Percentiles rank a stretch among this genome's conserved stretches.
Conservation (phyloP, 2,888 invertebrate species). For the Branchipolynoe longqiensis region DNA sequence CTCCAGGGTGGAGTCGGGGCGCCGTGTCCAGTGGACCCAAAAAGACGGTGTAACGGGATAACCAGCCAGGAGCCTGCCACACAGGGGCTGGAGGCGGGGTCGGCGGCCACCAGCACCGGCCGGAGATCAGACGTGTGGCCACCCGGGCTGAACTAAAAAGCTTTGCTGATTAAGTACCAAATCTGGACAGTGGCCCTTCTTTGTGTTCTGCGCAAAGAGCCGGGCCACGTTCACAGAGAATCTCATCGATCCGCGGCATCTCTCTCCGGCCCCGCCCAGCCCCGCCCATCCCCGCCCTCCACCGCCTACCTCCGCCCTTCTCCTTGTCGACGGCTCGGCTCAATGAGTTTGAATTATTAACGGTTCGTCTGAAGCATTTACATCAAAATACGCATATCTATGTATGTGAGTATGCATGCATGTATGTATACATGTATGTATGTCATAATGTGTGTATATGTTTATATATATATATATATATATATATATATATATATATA, state of each 20-base stretch:
- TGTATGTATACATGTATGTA: too few relatives aligned
- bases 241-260: conserved; percentile 19
- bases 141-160: conserved; percentile 54
- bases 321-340: conserved; percentile 17
- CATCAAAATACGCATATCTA: too few relatives aligned
- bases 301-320: neutral
- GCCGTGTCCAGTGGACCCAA: conserved; percentile 49
- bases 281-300: too few relatives aligned
- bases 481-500: too few relatives aligned
- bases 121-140: conserved; percentile 49
- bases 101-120: neutral
- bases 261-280: too few relatives aligned
- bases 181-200: conserved; percentile 57
- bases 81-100: conserved; percentile 4
- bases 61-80: conserved; percentile 33
- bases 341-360: too few relatives aligned
- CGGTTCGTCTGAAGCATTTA: too few relatives aligned
- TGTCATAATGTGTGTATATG: too few relatives aligned
- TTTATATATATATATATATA: too few relatives aligned
- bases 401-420: too few relatives aligned
- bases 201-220: conserved; percentile 53
- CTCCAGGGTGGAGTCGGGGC: too few relatives aligned
- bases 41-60: conserved; percentile 51
- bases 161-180: conserved; percentile 57
- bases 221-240: conserved; percentile 27